Evolutionary conservation across 2,888 invertebrate species (phyloP).

Genomic region (Aphrophora alni): DNA sequence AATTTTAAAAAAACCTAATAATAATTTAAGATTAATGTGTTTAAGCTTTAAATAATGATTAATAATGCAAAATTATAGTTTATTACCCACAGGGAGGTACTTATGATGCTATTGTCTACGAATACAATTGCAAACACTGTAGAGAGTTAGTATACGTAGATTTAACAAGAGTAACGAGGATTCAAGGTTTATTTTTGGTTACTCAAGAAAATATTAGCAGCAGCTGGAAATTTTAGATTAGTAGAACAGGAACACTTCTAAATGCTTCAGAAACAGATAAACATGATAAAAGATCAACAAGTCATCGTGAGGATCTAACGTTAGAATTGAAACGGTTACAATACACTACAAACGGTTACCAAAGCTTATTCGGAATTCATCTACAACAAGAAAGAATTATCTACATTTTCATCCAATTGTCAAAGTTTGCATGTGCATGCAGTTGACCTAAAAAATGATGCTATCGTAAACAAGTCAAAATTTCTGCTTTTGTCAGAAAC

Average conservation of each 20-base stretch:
- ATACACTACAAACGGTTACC: not conserved
- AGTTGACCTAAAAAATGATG: not conserved
- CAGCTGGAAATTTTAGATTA: not conserved
- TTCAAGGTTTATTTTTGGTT: not conserved
- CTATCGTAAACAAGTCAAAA: not conserved
- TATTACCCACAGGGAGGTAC: not conserved
- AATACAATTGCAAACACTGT: not conserved
- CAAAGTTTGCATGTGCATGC: not conserved
- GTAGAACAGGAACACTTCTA: not conserved
- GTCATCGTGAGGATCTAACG: not conserved
- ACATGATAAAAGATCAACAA: not conserved
- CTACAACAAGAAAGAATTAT: not conserved
- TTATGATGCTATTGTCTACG: not conserved
- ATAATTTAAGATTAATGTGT: too few species aligned
- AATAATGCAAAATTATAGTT: not conserved
- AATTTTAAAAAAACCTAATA: too few species aligned
- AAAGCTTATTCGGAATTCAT: not conserved
- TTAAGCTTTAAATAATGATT: too few species aligned
- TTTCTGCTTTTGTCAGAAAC: not conserved
- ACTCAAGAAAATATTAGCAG: not conserved
- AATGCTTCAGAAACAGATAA: not conserved
- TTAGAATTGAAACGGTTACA: not conserved
- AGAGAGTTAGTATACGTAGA: not conserved
- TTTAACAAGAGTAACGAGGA: not conserved
- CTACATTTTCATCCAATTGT: not conserved